A percentile compares a stretch with the other conserved stretches of the same genome.
Conservation (phyloP, 1,140 invertebrate genomes). For the Cotesia chilonis region DNA sequence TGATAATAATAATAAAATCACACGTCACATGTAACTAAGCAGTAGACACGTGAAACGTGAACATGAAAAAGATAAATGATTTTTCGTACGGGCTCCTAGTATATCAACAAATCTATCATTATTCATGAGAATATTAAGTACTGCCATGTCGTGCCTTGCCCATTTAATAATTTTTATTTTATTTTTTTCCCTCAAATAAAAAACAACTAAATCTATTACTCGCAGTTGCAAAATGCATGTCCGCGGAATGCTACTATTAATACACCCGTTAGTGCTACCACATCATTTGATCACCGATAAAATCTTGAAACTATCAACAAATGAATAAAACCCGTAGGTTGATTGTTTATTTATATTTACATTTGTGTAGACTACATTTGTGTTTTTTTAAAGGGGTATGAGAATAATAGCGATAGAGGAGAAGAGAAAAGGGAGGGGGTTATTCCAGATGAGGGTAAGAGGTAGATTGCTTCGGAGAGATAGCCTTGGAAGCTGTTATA, state of each 20-base stretch:
- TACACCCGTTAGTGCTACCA: too few species aligned
- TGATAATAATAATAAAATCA: too few species aligned
- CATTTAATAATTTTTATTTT: not conserved
- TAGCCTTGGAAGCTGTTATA: constrained; percentile 15
- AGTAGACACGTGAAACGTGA: not conserved
- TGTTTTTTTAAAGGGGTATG: not conserved
- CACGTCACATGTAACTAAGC: too few species aligned
- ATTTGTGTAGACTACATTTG: not conserved
- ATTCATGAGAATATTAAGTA: constrained; percentile 1
- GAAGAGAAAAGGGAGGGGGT: not conserved
- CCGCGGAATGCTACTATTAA: too few species aligned
- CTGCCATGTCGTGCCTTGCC: too few species aligned
- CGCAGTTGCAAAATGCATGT: too few species aligned
- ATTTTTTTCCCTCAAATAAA: not conserved
- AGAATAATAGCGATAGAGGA: too few species aligned
- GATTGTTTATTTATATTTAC: too few species aligned
- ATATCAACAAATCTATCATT: constrained; percentile 7
- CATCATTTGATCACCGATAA: too few species aligned
- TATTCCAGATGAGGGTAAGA: constrained; percentile 6
- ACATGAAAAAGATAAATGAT: constrained; percentile 22
- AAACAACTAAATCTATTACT: not conserved
- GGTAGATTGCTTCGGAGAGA: constrained; percentile 17
- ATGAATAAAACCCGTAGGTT: too few species aligned
- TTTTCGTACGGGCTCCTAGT: not conserved
- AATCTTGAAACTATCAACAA: too few species aligned